These are phyloP conservation scores for Arrhamphus sclerolepis DNA, from an alignment of 2,797 vertebrate genomes.

Conservation along the genomic window DNA sequence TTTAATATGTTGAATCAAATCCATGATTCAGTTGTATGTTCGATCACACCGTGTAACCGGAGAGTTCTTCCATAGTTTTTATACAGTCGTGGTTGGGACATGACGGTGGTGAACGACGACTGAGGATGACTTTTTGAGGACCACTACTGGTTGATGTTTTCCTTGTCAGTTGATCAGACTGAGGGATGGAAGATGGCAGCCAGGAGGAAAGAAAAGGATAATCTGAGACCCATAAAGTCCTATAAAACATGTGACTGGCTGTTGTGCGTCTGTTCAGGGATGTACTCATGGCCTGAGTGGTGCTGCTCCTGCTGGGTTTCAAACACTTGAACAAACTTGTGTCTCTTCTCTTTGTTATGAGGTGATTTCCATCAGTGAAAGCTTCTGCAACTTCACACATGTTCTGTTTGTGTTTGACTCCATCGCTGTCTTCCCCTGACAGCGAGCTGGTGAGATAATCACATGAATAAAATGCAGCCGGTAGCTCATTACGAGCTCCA, in stretches of 20 bases:
- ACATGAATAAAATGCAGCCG: constrained; percentile 79
- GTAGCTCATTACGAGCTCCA: constrained; percentile 82
- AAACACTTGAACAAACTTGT: too few relatives aligned
- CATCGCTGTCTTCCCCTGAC: constrained; percentile 52
- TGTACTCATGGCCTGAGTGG: constrained; percentile 8
- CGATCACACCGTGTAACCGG: too few relatives aligned
- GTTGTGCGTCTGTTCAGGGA: too few relatives aligned
- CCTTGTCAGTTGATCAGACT: constrained; percentile 43
- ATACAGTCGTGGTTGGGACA: neutral
- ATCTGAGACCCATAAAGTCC: too few relatives aligned
- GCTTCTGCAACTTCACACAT: too few relatives aligned
- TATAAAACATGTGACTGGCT: too few relatives aligned
- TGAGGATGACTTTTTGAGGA: constrained; percentile 45
- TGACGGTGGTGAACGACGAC: constrained; percentile 10
- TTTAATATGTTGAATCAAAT: too few relatives aligned
- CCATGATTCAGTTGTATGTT: too few relatives aligned
- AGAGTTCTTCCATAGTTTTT: too few relatives aligned
- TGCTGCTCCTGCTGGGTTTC: too few relatives aligned
- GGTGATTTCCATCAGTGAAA: constrained; percentile 14
- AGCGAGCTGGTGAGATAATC: constrained; percentile 68
- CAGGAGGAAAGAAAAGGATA: constrained; percentile 16
- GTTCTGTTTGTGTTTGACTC: constrained; percentile 52
- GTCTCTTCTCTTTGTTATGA: constrained; percentile 18
- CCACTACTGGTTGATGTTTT: constrained; percentile 67
- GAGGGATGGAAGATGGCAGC: constrained; percentile 32